These are phyloP conservation scores for Tiphia femorata DNA, from an alignment of 2,888 invertebrate species.

Conservation along the genomic window DNA sequence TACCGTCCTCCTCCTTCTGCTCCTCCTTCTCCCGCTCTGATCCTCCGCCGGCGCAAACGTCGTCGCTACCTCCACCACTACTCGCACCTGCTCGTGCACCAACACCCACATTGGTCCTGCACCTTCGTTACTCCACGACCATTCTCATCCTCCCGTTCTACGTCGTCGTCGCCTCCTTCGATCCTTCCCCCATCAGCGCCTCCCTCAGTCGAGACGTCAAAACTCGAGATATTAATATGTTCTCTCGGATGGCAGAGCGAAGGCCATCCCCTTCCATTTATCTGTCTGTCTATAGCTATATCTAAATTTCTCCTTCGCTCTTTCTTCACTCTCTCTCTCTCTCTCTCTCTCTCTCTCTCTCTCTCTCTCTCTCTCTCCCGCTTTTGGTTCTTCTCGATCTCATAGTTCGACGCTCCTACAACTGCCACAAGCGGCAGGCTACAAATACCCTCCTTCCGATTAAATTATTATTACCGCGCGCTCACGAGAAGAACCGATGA, in stretches of 20 bases:
- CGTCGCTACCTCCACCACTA: conserved; percentile 26
- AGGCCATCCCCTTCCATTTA: conserved; percentile 15
- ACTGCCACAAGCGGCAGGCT: not conserved
- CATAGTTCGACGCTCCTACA: not conserved
- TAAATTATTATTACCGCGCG: conserved; percentile 59
- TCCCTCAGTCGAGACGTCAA: conserved; percentile 58
- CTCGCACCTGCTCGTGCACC: conserved; percentile 12
- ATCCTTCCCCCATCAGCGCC: conserved; percentile 16
- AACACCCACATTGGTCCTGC: too few relatives aligned
- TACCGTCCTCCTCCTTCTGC: conserved; percentile 29
- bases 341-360: conserved; percentile 18
- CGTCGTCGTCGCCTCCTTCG: conserved; percentile 26
- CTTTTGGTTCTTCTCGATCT: not conserved
- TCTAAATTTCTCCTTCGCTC: too few relatives aligned
- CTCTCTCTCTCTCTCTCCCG: not conserved
- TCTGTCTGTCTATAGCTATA: conserved; percentile 16
- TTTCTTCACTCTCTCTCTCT: conserved; percentile 3
- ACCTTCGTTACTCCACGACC: conserved; percentile 55
- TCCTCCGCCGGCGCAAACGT: conserved; percentile 45
- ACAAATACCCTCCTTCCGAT: conserved; percentile 46
- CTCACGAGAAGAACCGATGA: too few relatives aligned
- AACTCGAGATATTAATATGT: conserved; percentile 69
- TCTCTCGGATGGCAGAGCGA: conserved; percentile 56
- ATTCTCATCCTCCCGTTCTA: conserved; percentile 22
- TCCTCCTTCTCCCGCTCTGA: conserved; percentile 9